Percentiles rank a stretch among this genome's conserved stretches.
These are phyloP conservation scores for Drymodes brunneopygia DNA, from an alignment of 2,113 vertebrate species.

Conservation along the genomic window DNA sequence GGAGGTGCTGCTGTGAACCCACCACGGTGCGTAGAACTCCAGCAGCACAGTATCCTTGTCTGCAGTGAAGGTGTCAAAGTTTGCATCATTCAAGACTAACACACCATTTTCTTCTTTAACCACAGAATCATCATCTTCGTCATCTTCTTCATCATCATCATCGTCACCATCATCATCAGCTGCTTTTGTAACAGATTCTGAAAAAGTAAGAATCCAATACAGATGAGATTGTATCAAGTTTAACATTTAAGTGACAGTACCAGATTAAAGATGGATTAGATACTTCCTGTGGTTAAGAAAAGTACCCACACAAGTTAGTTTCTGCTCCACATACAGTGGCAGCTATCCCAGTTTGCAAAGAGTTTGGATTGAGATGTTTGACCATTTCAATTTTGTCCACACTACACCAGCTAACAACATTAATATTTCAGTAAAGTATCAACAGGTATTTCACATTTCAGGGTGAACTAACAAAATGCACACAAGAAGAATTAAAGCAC, in stretches of 20 bases:
- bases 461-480: not conserved
- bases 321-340: not conserved
- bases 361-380: not conserved
- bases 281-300: not conserved
- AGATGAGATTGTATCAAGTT: not conserved
- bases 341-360: not conserved
- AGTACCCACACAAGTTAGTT: not conserved
- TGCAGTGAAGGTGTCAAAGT: slow-evolving; percentile 88
- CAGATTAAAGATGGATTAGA: not conserved
- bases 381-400: not conserved
- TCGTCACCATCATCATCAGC: slow-evolving; percentile 37
- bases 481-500: not conserved
- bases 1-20: not conserved
- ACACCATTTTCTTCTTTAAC: slow-evolving; percentile 96
- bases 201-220: not conserved
- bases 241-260: not conserved
- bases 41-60: slow-evolving; percentile 90
- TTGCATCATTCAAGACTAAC: slow-evolving; percentile 82
- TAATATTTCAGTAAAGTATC: not conserved
- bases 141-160: slow-evolving; percentile 55
- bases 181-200: slow-evolving; percentile 60
- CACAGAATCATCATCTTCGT: slow-evolving; percentile 71
- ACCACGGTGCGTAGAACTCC: slow-evolving; percentile 98
- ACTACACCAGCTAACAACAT: not conserved
- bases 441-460: not conserved